Base-by-base conservation (phyloP, 2,797 vertebrate species). In the Phoxinus dragarum region DNA sequence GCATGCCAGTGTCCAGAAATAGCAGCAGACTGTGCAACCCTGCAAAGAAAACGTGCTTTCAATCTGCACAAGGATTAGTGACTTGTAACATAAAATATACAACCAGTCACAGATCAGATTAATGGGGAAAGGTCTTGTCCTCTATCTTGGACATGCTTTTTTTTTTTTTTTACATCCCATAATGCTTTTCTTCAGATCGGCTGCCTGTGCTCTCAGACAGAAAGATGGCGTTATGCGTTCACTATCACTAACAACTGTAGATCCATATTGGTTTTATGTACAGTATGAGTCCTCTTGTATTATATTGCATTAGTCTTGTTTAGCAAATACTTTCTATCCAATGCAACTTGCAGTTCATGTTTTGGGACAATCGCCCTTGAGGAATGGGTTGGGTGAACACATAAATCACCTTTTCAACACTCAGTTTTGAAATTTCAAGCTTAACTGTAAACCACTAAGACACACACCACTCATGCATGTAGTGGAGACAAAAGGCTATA, bases 1-100 rank as follows among this genome's bases (percentile, higher is more conserved):
- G 68, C 64, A 61, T 12, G 40, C 54, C 54, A 64, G 76, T 42
- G 66, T 73, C 56, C 31, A 64, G 81, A 78, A 85, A 84, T 80
- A 73, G 38, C 34, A 84, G 27, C 8, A 38, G 31, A 16, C 47
- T 52, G 31, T 52, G 16, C 5, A 42, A 2, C 12, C 47, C 27
- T 64, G 27, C 61, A 66, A 34, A 12, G 10, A n/a, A 61, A 73
- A 73, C 1, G 0, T 0, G 1, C 27, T 59, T 42, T 82, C 2
- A 81, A 31, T 1, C 36, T 42, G 9, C 2, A 27, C n/a, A 27
- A 31, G n/a, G 52, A 81, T 59, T 12, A 31, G 2, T 31, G 3
- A 21, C 14, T 36, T 27, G 10, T n/a, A 75, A 59, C 12, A 14
- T 12, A 2, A 59, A 40, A 77, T 40, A 17, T 17, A 40, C 36